Conservation (phyloP, 2,113 vertebrate species). For the Neogale vison region DNA sequence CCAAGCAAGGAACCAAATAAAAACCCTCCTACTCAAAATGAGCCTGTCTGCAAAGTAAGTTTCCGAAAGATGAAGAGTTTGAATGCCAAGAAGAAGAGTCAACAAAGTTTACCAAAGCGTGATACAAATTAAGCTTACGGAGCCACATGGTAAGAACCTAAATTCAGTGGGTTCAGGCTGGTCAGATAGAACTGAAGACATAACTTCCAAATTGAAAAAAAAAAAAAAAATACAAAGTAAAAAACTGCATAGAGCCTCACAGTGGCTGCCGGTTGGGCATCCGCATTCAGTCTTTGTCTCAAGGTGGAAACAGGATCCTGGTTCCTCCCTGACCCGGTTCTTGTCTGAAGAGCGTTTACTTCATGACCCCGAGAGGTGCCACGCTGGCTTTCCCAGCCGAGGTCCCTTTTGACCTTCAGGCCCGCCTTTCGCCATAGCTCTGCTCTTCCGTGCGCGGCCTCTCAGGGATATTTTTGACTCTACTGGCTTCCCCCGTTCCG, state of each 20-base stretch:
- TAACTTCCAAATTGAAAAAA: neutral
- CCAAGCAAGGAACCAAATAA: neutral
- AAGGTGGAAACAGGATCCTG: neutral
- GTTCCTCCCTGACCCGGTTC: neutral
- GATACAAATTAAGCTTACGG: neutral
- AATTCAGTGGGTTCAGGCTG: neutral
- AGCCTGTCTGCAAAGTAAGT: neutral
- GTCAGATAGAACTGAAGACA: neutral
- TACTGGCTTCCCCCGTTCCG: too few species aligned
- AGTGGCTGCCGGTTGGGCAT: neutral
- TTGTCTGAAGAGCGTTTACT: neutral
- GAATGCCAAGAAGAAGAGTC: neutral
- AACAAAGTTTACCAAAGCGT: neutral
- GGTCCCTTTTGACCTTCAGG: neutral
- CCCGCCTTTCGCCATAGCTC: neutral
- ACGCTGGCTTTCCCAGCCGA: neutral
- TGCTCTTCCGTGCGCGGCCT: neutral
- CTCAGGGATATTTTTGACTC: neutral
- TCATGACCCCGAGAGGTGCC: neutral
- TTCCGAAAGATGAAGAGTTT: neutral
- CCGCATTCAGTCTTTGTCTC: neutral
- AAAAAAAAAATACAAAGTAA: neutral
- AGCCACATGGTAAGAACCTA: neutral
- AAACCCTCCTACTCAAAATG: neutral
- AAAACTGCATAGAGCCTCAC: neutral